Base-by-base conservation (phyloP, 2,888 invertebrate genomes). In the Chrysotoxum bicinctum region DNA sequence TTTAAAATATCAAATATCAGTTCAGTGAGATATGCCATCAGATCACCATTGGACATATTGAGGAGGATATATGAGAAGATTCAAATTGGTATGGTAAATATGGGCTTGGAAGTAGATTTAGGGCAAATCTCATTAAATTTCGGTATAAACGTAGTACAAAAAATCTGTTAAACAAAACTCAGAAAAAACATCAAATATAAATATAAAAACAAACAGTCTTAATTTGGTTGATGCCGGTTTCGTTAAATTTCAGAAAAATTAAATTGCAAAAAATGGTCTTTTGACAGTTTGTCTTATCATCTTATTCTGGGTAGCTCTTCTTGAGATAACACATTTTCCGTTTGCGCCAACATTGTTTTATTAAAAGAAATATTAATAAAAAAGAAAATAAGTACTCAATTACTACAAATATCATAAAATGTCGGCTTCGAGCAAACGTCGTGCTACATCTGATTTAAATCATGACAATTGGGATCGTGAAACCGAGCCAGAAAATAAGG, bases 401-500 rank as follows among this genome's bases (percentile, higher is more conserved):
- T 56, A 72, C 30, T 45, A 43, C 6, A 19, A 40, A 30, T 48
- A 58, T 66, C 40, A 52, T 21, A 78, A 68, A 72, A 96, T 96
- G 96, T 93, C 96, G 88, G 91, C 92, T 66, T 58, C 58, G 1
- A 58, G 58, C 37, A 98, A 98, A 93, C 94, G 98, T 86, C 92
- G 93, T 88, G 97, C 97, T 32, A 93, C 95, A 6, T 93, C 93
- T 23, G 95, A 97, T 76, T 91, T 98, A 87, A 97, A 96, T 91
- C 96, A 96, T 89, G 95, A 96, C 12, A 97, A 97, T 90, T 97
- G 97, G 97, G 95, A 97, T 90, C 92, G 94, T 80, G 97, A 96
- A 73, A 96, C 96, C 1, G 94, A 94, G 64, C 93, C 93, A 0
- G 96, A 97, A 90, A 76, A 62, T 10, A 94, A 95, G 87, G 97